Evolutionary conservation across 2,113 vertebrate genomes (phyloP), one percentile per base, ranked within the genome.

Genomic region (Grallaria varia): DNA sequence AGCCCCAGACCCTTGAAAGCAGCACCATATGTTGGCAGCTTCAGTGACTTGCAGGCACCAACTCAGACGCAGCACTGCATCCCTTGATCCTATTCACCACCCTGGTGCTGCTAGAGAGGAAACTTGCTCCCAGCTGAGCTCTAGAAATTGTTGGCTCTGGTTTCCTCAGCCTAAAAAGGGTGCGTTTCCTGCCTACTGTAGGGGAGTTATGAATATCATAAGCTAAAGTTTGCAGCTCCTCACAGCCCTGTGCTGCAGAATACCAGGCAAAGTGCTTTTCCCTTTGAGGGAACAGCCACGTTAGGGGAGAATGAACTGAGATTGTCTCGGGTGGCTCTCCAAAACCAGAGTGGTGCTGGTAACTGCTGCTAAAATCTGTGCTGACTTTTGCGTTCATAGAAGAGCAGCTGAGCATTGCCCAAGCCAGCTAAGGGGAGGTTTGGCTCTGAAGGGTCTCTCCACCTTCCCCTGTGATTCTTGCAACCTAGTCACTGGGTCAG

Each of bases 171-270:
- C 42, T 78, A 24, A 25, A 75, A 53, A 45, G 25, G 17, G 9
- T 52, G 45, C 1, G 1, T 58, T 62, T 76, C 64, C 68, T 31
- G 42, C 31, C 37, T 56, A 21, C 49, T 0, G 0, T 4, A 15
- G 19, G 9, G 68, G 4, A 10, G 18, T 68, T 71, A 9, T 0
- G 37, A 62, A 4, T 40, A 27, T 52, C 53, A 31, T n/a, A n/a
- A n/a, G 27, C 39, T 60, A 3, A 56, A 24, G 33, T 76, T 59
- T 85, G 67, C 1, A 3, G 69, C 42, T 20, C 12, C 31, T 60
- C 35, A 9, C 40, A 2, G 2, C 42, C 59, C 58, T 0, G 0
- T 59, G 37, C 59, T 58, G 28, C 40, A 45, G 68, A 81, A 30
- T 21, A n/a, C 17, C 39, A 37, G 40, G 42, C 22, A 12, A 56